Conservation (phyloP, 2,797 vertebrate genomes). For the Tenualosa ilisha region DNA sequence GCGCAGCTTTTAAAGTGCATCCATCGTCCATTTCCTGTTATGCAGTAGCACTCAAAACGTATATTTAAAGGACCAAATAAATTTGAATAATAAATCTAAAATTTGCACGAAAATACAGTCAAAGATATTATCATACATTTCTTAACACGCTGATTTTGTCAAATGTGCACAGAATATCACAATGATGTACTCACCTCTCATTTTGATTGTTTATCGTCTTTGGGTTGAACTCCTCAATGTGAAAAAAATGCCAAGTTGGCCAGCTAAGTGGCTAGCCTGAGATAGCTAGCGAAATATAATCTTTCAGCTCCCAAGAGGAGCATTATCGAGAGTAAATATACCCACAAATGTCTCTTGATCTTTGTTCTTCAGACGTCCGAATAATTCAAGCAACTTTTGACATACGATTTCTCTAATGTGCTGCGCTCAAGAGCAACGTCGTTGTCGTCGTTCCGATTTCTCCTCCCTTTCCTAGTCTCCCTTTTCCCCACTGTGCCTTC, state of each 20-base stretch:
- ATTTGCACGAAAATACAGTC: neutral
- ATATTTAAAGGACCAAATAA: neutral
- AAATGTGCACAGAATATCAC: neutral
- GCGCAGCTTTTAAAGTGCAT: neutral
- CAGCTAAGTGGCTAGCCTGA: conserved; percentile 48
- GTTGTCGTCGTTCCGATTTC: conserved; percentile 34
- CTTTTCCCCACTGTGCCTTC: conserved; percentile 60
- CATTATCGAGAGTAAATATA: conserved; percentile 37
- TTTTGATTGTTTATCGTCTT: conserved; percentile 55
- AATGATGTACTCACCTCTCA: conserved; percentile 73
- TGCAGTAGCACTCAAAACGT: neutral
- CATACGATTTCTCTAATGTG: conserved; percentile 4
- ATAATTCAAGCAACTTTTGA: neutral
- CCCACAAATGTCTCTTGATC: neutral
- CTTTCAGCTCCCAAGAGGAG: conserved; percentile 43
- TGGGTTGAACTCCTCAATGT: conserved; percentile 61
- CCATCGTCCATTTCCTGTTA: neutral
- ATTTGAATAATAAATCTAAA: neutral
- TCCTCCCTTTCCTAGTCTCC: conserved; percentile 36
- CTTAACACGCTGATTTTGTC: neutral
- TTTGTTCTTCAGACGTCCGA: neutral
- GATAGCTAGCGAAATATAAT: conserved; percentile 57
- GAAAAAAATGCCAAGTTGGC: conserved; percentile 35
- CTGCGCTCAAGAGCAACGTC: neutral
- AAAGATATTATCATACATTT: neutral